phyloP scores from a whole-genome alignment of 2,113 vertebrate genomes.

The Plestiodon gilberti region DNA sequence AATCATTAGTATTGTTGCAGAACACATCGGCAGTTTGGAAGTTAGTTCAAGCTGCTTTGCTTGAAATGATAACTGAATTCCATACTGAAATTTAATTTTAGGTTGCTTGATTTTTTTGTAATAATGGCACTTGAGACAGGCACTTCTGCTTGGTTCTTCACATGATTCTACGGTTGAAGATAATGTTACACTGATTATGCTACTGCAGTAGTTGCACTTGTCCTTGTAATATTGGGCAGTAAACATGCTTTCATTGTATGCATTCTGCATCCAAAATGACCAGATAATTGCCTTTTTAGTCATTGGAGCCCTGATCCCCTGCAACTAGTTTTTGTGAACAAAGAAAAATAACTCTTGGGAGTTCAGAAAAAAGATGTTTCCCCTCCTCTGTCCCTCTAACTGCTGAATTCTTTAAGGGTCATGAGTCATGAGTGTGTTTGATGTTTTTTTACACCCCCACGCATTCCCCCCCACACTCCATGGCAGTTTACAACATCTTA shows the following conservation, averaged over 20 bases:
- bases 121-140: background rate
- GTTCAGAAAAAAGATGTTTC: background rate
- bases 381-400: background rate
- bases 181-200: background rate
- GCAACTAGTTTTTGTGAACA: background rate
- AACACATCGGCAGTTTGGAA: background rate
- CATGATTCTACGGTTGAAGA: background rate
- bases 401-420: background rate
- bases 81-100: background rate
- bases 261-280: background rate
- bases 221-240: background rate
- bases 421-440: too few relatives aligned
- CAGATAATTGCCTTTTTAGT: background rate
- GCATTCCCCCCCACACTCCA: too few relatives aligned
- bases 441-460: too few relatives aligned
- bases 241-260: background rate
- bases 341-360: background rate
- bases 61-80: background rate
- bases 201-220: background rate
- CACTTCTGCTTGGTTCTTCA: background rate
- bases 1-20: background rate
- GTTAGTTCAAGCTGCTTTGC: background rate
- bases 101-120: background rate
- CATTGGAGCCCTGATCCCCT: background rate
- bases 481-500: too few relatives aligned